A percentile compares a stretch with the other conserved stretches of the same genome.
phyloP scores from a whole-genome alignment of 2,888 invertebrate genomes.

The Drosophila multiciliata region DNA sequence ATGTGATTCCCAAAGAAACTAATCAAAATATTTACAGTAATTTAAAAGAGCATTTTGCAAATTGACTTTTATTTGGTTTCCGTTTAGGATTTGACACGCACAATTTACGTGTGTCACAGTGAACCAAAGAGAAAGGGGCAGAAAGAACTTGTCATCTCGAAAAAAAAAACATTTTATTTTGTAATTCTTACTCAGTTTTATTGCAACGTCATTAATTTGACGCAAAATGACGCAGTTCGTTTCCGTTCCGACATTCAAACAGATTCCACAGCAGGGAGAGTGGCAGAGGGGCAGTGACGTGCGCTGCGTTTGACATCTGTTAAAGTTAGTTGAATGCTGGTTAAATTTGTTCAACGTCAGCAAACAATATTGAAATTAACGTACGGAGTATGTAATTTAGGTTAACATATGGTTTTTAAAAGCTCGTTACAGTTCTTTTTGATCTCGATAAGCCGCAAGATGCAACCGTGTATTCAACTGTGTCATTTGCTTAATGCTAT shows the following conservation, averaged over 20 bases:
- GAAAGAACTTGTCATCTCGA: constrained; percentile 30
- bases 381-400: not conserved
- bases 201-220: constrained; percentile 70
- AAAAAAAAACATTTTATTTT: constrained; percentile 17
- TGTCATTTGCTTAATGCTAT: not conserved
- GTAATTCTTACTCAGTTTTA: constrained; percentile 18
- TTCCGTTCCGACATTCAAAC: constrained; percentile 8
- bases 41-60: constrained; percentile 13
- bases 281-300: too few relatives aligned
- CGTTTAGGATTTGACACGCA: constrained; percentile 2
- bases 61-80: constrained; percentile 4
- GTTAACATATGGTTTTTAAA: not conserved
- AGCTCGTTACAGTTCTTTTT: not conserved
- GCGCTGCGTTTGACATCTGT: not conserved
- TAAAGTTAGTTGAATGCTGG: constrained; percentile 6
- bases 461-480: not conserved
- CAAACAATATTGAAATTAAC: constrained; percentile 4
- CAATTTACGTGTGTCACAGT: constrained; percentile 19
- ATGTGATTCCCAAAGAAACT: constrained; percentile 34
- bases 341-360: not conserved
- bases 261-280: not conserved
- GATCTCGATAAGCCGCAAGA: not conserved
- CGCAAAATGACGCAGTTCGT: constrained; percentile 51
- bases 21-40: constrained; percentile 32
- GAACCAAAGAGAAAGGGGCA: not conserved